Conservation (phyloP, 2,113 vertebrate species). For the Arothron firmamentum region DNA sequence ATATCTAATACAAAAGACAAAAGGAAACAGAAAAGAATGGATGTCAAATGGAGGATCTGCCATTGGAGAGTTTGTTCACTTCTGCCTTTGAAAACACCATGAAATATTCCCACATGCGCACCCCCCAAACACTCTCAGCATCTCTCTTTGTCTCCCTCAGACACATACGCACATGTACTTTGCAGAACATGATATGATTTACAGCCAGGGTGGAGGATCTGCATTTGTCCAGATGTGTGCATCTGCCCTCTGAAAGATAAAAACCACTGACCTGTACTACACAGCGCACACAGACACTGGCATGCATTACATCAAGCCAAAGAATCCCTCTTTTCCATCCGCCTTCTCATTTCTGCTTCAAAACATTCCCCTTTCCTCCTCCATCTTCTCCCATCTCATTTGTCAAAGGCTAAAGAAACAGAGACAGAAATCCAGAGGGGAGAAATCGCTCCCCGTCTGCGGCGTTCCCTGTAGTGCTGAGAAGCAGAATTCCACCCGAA, state of each 20-base stretch:
- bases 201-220: constrained; percentile 54
- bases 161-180: constrained; percentile 39
- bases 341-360: constrained; percentile 41
- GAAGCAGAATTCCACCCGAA: constrained; percentile 61
- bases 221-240: constrained; percentile 73
- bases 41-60: constrained; percentile 7
- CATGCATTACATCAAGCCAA: constrained; percentile 70
- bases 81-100: constrained; percentile 14
- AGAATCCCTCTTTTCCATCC: constrained; percentile 56
- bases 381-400: constrained; percentile 59
- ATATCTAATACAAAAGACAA: constrained; percentile 4
- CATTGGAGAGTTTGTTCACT: constrained; percentile 8
- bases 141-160: constrained; percentile 41
- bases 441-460: constrained; percentile 35
- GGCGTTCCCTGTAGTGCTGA: constrained; percentile 25
- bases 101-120: constrained; percentile 37
- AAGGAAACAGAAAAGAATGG: constrained; percentile 6
- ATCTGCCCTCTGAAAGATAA: constrained; percentile 68
- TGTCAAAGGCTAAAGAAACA: constrained; percentile 74
- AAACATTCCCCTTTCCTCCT: constrained; percentile 63
- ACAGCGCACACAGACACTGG: constrained; percentile 60
- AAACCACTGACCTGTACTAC: constrained; percentile 66
- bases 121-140: constrained; percentile 33
- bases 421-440: constrained; percentile 55
- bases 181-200: constrained; percentile 62